These are phyloP conservation scores for Palythoa grandis DNA, from an alignment of 92 coral and sea anemone species.

Conservation along the genomic window DNA sequence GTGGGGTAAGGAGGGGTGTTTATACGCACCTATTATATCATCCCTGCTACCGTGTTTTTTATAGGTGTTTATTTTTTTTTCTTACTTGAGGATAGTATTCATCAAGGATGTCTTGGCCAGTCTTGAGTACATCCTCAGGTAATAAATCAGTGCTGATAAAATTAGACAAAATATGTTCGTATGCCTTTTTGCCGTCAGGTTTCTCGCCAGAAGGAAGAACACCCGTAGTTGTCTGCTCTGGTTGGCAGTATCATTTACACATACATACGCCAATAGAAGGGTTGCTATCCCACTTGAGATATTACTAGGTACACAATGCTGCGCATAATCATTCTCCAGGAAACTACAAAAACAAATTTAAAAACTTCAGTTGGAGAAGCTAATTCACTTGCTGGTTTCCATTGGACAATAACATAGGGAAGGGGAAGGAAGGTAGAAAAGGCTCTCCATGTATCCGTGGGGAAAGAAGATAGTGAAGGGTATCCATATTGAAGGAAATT, in stretches of 20 bases:
- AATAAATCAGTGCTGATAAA: constrained; percentile 78
- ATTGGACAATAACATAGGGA: not conserved
- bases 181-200: constrained; percentile 70
- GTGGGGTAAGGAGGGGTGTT: too few relatives aligned
- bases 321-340: constrained; percentile 74
- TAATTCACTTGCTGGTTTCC: not conserved
- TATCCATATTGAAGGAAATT: too few relatives aligned
- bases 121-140: constrained; percentile 69
- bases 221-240: constrained; percentile 62
- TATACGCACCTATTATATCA: too few relatives aligned
- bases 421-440: too few relatives aligned
- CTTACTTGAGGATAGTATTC: constrained; percentile 54
- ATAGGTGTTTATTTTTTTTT: not conserved
- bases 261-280: constrained; percentile 76
- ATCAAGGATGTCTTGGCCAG: constrained; percentile 38
- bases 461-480: too few relatives aligned
- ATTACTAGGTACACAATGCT: constrained; percentile 90
- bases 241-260: constrained; percentile 71
- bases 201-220: constrained; percentile 82
- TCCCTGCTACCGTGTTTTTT: too few relatives aligned
- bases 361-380: not conserved
- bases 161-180: constrained; percentile 69
- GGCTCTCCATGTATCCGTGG: too few relatives aligned
- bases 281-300: constrained; percentile 90
- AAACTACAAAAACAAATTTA: constrained; percentile 61